Conservation (phyloP, 1,140 invertebrate genomes). For the Plutomurus gul region DNA sequence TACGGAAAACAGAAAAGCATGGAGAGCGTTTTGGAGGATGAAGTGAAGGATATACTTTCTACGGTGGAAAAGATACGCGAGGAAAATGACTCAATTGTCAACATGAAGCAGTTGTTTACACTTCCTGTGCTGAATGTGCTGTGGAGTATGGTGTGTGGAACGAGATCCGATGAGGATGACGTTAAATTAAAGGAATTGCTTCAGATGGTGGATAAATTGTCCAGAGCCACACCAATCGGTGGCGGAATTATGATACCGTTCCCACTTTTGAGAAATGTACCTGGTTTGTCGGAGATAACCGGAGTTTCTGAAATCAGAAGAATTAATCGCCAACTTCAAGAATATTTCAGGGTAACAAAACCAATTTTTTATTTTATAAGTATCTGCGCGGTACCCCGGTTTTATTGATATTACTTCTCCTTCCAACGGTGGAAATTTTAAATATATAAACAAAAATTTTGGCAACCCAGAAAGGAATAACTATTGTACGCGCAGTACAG, state of each 20-base stretch:
- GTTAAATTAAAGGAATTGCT: constrained; percentile 29
- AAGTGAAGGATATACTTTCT: neutral
- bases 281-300: neutral
- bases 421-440: neutral
- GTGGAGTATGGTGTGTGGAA: constrained; percentile 57
- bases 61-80: neutral
- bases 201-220: constrained; percentile 34
- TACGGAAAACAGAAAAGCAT: constrained; percentile 23
- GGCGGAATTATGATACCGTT: constrained; percentile 27
- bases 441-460: too few species aligned
- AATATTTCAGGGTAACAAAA: constrained; percentile 25
- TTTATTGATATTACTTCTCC: too few species aligned
- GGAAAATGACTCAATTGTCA: neutral
- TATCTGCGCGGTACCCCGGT: too few species aligned
- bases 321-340: constrained; percentile 20
- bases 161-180: constrained; percentile 10
- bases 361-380: too few species aligned
- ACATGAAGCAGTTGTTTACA: constrained; percentile 52
- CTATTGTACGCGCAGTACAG: neutral
- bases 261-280: constrained; percentile 19
- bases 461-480: too few species aligned
- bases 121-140: constrained; percentile 57
- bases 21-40: constrained; percentile 28
- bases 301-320: neutral
- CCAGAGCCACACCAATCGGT: neutral